Conservation (phyloP, 2,888 invertebrate genomes). For the Odontothrips loti region DNA sequence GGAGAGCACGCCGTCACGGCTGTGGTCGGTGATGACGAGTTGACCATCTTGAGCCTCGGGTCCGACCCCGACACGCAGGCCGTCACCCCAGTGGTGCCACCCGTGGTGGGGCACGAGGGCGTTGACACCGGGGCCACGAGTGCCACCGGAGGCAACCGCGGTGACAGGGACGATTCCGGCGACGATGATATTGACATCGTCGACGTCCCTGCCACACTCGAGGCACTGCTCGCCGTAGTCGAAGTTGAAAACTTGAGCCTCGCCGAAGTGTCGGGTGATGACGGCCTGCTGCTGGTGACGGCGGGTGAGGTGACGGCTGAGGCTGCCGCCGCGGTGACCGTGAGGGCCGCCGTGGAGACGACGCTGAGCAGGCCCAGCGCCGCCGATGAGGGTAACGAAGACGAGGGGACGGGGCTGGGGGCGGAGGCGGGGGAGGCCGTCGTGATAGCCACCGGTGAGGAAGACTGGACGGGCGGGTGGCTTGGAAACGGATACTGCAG, state of each 20-base stretch:
- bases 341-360: constrained; percentile 33
- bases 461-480: constrained; percentile 59
- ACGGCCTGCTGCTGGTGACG: constrained; percentile 18
- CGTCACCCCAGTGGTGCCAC: constrained; percentile 36
- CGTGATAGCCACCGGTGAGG: constrained; percentile 42
- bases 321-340: constrained; percentile 34
- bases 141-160: constrained; percentile 7
- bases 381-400: too few species aligned
- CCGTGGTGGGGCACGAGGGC: constrained; percentile 36
- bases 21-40: constrained; percentile 37
- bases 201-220: constrained; percentile 39
- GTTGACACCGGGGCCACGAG: constrained; percentile 35
- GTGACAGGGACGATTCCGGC: constrained; percentile 32
- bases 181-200: constrained; percentile 39
- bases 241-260: constrained; percentile 34
- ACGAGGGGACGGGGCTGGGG: neutral
- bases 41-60: constrained; percentile 2
- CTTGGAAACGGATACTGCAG: constrained; percentile 75
- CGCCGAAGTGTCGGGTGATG: neutral
- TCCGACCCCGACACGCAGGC: constrained; percentile 37
- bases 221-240: constrained; percentile 38
- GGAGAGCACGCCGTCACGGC: constrained; percentile 37
- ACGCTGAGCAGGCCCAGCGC: neutral
- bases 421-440: constrained; percentile 42
- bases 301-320: constrained; percentile 27